These are phyloP conservation scores for Pandemis cinnamomeana DNA, from an alignment of 2,888 invertebrate species.

Conservation along the genomic window DNA sequence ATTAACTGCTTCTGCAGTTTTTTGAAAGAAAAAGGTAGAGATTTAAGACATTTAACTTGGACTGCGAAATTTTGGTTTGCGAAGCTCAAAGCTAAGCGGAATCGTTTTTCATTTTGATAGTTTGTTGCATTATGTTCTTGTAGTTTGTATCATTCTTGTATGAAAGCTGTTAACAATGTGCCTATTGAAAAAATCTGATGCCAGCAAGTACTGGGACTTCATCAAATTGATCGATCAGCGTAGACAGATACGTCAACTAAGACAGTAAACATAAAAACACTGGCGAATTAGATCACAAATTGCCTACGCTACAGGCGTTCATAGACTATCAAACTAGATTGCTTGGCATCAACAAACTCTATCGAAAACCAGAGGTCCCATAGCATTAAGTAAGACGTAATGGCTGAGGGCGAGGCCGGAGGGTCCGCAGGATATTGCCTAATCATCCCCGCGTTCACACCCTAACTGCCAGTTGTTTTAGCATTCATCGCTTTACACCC, in stretches of 20 bases:
- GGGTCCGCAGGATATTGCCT: constrained; percentile 81
- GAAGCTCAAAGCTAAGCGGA: no score
- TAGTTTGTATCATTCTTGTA: no score
- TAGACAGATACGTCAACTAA: no score
- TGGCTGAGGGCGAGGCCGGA: constrained; percentile 61
- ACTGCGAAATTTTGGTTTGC: not conserved
- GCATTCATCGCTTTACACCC: constrained; percentile 76
- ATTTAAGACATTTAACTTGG: not conserved
- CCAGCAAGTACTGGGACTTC: no score
- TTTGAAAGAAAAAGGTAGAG: not conserved
- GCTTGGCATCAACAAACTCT: constrained; percentile 46
- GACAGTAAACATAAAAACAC: not conserved
- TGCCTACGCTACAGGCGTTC: constrained; percentile 2
- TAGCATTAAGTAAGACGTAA: constrained; percentile 80
- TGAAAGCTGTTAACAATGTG: no score
- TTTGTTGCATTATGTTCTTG: no score
- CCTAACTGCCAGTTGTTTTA: constrained; percentile 83
- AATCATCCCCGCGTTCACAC: constrained; percentile 82
- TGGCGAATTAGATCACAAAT: not conserved
- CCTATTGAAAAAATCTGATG: no score
- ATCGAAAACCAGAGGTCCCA: constrained; percentile 74
- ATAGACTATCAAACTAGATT: constrained; percentile 10
- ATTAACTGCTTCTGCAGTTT: not conserved
- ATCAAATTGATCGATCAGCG: no score
- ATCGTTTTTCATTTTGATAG: no score